These are phyloP conservation scores for Elgaria multicarinata DNA, from an alignment of 2,113 vertebrate genomes.

Conservation along the genomic window DNA sequence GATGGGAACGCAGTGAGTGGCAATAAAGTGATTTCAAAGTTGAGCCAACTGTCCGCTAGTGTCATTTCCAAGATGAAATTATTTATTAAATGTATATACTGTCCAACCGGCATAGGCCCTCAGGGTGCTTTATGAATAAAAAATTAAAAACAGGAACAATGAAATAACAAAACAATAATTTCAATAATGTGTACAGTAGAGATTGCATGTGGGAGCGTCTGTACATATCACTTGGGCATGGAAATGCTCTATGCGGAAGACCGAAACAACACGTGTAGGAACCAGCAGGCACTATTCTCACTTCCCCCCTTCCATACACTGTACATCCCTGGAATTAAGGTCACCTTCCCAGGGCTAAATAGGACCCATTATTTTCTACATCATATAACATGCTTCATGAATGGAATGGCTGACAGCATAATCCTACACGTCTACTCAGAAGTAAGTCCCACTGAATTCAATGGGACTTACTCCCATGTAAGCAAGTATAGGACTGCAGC, in stretches of 20 bases:
- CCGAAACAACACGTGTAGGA: not conserved
- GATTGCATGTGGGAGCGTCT: not conserved
- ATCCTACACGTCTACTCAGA: not conserved
- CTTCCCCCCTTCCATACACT: not conserved
- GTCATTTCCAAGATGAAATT: not conserved
- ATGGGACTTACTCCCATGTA: not conserved
- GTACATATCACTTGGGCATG: too few species aligned
- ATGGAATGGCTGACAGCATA: not conserved
- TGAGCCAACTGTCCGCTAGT: not conserved
- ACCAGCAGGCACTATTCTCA: not conserved
- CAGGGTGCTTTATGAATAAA: too few species aligned
- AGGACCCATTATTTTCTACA: not conserved
- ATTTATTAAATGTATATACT: too few species aligned
- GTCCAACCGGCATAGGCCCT: too few species aligned
- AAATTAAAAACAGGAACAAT: too few species aligned
- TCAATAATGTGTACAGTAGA: not conserved
- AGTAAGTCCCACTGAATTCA: not conserved
- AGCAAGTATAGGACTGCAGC: not conserved
- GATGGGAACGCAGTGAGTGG: not conserved
- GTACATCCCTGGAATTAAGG: not conserved
- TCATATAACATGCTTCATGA: not conserved
- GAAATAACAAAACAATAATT: too few species aligned
- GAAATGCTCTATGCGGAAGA: not conserved
- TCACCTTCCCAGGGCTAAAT: not conserved
- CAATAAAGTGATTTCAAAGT: not conserved